These are phyloP conservation scores for Machimus atricapillus DNA, from an alignment of 2,888 invertebrate genomes.

Conservation along the genomic window DNA sequence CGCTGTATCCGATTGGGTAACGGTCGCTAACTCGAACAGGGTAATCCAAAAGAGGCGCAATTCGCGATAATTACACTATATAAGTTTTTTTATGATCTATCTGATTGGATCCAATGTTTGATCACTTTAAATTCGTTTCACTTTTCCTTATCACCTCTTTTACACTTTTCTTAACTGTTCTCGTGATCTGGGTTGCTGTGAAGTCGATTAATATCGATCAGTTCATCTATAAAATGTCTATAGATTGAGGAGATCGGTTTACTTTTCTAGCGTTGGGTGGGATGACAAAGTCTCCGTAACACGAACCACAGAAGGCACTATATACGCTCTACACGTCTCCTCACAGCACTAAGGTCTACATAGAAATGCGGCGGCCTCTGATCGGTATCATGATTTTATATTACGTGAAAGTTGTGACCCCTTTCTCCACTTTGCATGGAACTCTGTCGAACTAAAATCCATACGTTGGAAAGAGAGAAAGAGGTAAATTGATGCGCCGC, in stretches of 20 bases:
- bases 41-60: neutral
- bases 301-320: neutral
- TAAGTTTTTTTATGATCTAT: neutral
- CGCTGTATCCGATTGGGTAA: neutral
- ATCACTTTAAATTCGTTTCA: slow-evolving; percentile 29
- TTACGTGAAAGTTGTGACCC: slow-evolving; percentile 65
- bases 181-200: neutral
- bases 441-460: slow-evolving; percentile 43
- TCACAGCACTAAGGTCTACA: slow-evolving; percentile 60
- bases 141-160: slow-evolving; percentile 28
- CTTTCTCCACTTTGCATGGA: slow-evolving; percentile 58
- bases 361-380: slow-evolving; percentile 62
- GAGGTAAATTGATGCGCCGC: slow-evolving; percentile 22
- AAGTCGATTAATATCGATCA: slow-evolving; percentile 9
- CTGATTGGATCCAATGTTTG: slow-evolving; percentile 2
- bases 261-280: neutral
- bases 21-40: neutral
- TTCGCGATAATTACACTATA: neutral
- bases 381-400: slow-evolving; percentile 63
- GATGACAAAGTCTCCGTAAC: neutral
- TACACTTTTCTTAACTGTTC: slow-evolving; percentile 9
- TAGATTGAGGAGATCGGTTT: slow-evolving; percentile 4
- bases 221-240: neutral
- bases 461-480: slow-evolving; percentile 47
- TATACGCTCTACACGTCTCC: neutral